Evolutionary conservation across 1,140 invertebrate genomes (phyloP), one percentile per base, ranked within the genome.

Genomic region (Lepidotrigona ventralis): DNA sequence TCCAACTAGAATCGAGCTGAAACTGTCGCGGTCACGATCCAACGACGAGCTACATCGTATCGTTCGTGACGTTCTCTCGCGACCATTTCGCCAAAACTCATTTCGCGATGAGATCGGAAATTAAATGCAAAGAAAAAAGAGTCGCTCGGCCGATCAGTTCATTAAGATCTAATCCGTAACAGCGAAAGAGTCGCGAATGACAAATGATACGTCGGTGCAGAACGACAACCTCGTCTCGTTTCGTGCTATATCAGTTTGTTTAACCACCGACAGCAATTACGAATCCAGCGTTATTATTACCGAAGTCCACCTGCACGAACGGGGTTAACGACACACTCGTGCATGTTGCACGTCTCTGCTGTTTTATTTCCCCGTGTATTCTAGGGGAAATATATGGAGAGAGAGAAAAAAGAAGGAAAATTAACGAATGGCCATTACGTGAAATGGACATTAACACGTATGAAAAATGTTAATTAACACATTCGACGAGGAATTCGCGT

Each of bases 301-400:
- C 71, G 11, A 58, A 70, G 66, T 53, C 79, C 83, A 85, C 83
- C 83, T 85, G 83, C 79, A 71, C 68, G 68, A 83, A 83, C 68
- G 79, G 63, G 83, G 83, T 81, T 81, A 85, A 85, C 72, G 79
- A 85, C 83, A 81, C 83, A 81, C 83, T 51, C 69, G 53, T 81
- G n/a, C 17, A 68, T 51, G 23, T 70, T 81, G n/a, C 26, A 54
- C 75, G 8, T 71, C 53, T 58, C 3, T 19, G 12, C 39, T n/a
- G 4, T 58, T 19, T 46, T 26, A 11, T 19, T 83, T 83, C 66
- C 29, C 29, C 11, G 19, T 23, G 3, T 63, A 29, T 56, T 29
- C 14, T 19, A 58, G 33, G 21, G 60, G 39, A 70, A 29, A 14
- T 15, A 53, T 15, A 53, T 15, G 3, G 2, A 3, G 15, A 11